Evolutionary conservation across 2,888 invertebrate species (phyloP).

Genomic region (Ochropacha duplaris): DNA sequence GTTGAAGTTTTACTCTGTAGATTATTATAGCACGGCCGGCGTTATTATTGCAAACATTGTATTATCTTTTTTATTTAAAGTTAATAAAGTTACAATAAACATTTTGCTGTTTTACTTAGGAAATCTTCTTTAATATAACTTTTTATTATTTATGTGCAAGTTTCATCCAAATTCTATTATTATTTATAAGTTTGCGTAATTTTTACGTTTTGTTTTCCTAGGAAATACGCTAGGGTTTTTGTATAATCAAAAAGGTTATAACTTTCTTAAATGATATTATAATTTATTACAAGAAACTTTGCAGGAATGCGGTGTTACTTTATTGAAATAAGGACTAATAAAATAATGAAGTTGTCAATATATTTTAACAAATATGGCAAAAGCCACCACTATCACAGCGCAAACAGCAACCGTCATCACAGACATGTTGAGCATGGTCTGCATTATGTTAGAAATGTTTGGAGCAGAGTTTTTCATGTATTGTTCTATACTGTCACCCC

Average conservation of each 20-base stretch:
- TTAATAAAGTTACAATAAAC: constrained; percentile 75
- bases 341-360: constrained; percentile 19
- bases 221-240: no score
- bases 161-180: no score
- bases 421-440: constrained; percentile 40
- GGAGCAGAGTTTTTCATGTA: constrained; percentile 30
- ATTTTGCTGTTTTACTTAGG: constrained; percentile 26
- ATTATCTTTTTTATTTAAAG: constrained; percentile 70
- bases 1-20: constrained; percentile 72
- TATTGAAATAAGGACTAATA: no score
- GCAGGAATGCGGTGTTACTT: no score
- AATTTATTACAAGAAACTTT: no score
- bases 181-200: no score
- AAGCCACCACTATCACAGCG: constrained; percentile 30
- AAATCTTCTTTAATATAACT: no score
- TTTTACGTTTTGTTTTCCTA: no score
- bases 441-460: constrained; percentile 28
- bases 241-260: no score
- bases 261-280: no score
- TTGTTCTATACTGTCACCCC: background rate
- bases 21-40: constrained; percentile 71
- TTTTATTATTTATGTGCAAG: no score
- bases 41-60: constrained; percentile 74
- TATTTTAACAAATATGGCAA: constrained; percentile 39
- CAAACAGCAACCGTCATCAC: constrained; percentile 35